Evolutionary conservation across 2,888 invertebrate genomes (phyloP).

Genomic region (Byasa hedistus): DNA sequence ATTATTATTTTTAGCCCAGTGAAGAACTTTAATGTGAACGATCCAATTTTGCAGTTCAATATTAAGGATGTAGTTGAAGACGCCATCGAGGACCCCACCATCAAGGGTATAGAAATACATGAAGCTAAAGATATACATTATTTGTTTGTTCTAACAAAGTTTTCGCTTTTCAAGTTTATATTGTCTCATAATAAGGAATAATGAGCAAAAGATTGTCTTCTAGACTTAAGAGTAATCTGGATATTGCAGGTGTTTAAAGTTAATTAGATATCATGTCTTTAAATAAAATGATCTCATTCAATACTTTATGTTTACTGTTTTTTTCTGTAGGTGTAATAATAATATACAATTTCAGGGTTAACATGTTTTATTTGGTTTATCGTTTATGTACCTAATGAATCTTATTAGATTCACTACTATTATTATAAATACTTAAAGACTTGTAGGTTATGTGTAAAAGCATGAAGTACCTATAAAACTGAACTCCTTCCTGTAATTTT

Average conservation of each 20-base stretch:
- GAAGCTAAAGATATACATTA: constrained; percentile 40
- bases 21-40: not conserved
- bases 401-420: no score
- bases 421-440: no score
- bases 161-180: constrained; percentile 32
- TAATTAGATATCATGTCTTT: not conserved
- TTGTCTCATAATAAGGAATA: constrained; percentile 10
- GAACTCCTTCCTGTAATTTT: no score
- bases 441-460: no score
- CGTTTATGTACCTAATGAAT: no score
- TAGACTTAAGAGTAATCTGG: not conserved
- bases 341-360: no score
- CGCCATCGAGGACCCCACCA: constrained; percentile 21
- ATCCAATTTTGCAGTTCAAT: constrained; percentile 33
- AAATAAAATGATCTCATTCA: not conserved
- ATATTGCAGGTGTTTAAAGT: not conserved
- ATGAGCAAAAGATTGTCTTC: not conserved
- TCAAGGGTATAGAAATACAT: constrained; percentile 40
- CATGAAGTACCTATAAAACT: no score
- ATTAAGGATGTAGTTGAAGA: constrained; percentile 31
- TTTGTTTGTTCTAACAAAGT: constrained; percentile 38
- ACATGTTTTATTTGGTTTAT: no score
- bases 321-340: no score
- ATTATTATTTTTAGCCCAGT: constrained; percentile 2
- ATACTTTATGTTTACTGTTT: not conserved